phyloP scores from a whole-genome alignment of 92 coral and sea anemone species.

The Montipora capitata region DNA sequence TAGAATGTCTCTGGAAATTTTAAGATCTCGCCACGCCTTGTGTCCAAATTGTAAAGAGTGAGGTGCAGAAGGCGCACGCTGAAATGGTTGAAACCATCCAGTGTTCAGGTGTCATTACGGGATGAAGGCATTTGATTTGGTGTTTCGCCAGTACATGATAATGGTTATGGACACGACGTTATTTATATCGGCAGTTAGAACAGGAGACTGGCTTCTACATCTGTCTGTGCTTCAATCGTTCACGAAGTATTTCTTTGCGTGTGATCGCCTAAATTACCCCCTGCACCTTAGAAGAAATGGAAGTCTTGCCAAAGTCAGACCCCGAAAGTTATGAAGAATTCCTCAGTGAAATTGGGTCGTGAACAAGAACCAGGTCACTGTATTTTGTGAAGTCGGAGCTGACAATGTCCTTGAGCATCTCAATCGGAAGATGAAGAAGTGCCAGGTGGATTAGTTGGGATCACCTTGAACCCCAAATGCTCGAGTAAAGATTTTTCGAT shows the following conservation, averaged over 20 bases:
- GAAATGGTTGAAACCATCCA: slow-evolving; percentile 40
- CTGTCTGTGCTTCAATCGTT: slow-evolving; percentile 58
- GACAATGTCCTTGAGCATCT: slow-evolving; percentile 80
- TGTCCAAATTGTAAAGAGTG: slow-evolving; percentile 2
- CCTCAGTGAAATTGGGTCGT: slow-evolving; percentile 77
- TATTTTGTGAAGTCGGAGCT: slow-evolving; percentile 76
- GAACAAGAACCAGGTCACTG: slow-evolving; percentile 61
- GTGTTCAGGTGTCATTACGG: slow-evolving; percentile 12
- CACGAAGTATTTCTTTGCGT: slow-evolving; percentile 76
- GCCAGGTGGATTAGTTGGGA: slow-evolving; percentile 62
- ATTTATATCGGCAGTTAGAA: slow-evolving; percentile 68
- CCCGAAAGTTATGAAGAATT: slow-evolving; percentile 76
- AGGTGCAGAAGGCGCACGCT: slow-evolving; percentile 36
- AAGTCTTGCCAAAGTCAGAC: slow-evolving; percentile 49
- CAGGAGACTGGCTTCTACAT: slow-evolving; percentile 70
- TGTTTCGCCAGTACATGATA: too few relatives aligned
- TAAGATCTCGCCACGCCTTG: too few relatives aligned
- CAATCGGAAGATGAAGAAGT: slow-evolving; percentile 74
- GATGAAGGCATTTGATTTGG: slow-evolving; percentile 14
- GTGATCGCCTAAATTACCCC: slow-evolving; percentile 69
- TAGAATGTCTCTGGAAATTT: neutral
- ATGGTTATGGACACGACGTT: slow-evolving; percentile 61
- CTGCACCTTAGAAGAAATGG: slow-evolving; percentile 76
- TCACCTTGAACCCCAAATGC: slow-evolving; percentile 66
- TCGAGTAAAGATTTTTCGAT: slow-evolving; percentile 57